Evolutionary conservation across 2,797 vertebrate species (phyloP).

Genomic region (Phoeniculus purpureus): DNA sequence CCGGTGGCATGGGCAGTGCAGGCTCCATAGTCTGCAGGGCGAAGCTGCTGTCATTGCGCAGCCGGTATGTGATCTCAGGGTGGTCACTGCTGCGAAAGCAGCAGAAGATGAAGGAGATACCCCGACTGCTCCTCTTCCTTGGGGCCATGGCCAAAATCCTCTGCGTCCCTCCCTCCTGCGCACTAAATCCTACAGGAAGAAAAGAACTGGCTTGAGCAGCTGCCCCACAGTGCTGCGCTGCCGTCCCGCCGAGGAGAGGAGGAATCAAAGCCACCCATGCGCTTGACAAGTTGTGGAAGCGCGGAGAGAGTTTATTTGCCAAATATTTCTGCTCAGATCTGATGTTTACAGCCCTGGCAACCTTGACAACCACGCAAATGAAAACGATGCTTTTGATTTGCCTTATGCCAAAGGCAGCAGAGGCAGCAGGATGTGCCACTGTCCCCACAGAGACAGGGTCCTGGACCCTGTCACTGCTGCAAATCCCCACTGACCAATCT

Average conservation of each 20-base stretch:
- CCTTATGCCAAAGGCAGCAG: neutral
- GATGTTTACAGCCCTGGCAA: slow-evolving; percentile 43
- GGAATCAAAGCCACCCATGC: slow-evolving; percentile 23
- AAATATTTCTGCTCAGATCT: slow-evolving; percentile 56
- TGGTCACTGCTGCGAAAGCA: slow-evolving; percentile 89
- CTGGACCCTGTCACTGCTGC: neutral
- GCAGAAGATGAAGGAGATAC: slow-evolving; percentile 90
- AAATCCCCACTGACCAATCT: neutral
- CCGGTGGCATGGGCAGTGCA: slow-evolving; percentile 83
- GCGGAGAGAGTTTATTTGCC: neutral
- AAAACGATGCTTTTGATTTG: neutral
- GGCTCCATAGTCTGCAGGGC: slow-evolving; percentile 88
- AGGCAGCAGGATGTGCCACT: rapidly evolving
- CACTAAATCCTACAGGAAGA: slow-evolving; percentile 71
- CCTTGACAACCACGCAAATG: neutral
- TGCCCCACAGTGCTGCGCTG: neutral
- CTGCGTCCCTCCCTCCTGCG: slow-evolving; percentile 31
- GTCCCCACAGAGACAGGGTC: rapidly evolving
- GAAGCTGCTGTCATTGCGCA: slow-evolving; percentile 89
- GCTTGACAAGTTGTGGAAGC: neutral
- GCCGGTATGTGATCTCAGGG: slow-evolving; percentile 89
- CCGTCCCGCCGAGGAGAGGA: neutral
- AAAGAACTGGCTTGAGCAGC: neutral
- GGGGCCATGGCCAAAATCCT: slow-evolving; percentile 83
- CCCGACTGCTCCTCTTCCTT: slow-evolving; percentile 81